Conservation (phyloP, 2,113 vertebrate genomes). For the Pao palembangensis region DNA sequence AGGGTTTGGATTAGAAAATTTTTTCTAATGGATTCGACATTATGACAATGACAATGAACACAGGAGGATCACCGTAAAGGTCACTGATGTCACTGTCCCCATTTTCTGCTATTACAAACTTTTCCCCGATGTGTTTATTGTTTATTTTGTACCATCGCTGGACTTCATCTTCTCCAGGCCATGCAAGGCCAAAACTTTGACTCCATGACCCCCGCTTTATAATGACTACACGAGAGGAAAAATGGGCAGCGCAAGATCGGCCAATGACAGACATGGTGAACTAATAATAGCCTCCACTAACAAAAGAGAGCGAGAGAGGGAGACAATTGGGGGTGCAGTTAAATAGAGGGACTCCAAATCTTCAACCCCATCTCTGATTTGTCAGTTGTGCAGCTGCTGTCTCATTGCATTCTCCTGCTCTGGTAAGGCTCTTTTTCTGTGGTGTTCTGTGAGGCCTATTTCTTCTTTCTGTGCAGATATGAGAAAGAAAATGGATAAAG, state of each 20-base stretch:
- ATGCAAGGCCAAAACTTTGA: conserved; percentile 3
- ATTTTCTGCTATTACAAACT: too few species aligned
- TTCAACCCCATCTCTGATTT: conserved; percentile 30
- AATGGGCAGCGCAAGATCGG: conserved; percentile 36
- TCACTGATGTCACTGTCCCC: too few species aligned
- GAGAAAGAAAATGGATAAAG: too few species aligned
- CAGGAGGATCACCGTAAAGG: too few species aligned
- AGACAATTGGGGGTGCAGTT: conserved; percentile 57
- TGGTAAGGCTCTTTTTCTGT: conserved; percentile 45
- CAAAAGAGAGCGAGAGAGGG: conserved; percentile 44
- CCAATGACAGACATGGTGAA: conserved; percentile 33
- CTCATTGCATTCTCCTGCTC: conserved; percentile 17
- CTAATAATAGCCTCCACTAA: conserved; percentile 74
- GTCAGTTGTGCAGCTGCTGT: conserved; percentile 24
- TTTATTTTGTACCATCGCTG: background rate
- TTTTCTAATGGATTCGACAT: too few species aligned
- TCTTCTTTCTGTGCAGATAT: background rate
- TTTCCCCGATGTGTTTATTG: too few species aligned
- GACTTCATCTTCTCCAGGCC: background rate
- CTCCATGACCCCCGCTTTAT: conserved; percentile 10
- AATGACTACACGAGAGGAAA: conserved; percentile 34
- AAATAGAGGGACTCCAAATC: conserved; percentile 59
- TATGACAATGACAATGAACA: too few species aligned
- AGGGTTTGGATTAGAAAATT: too few species aligned
- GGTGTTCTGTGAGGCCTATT: background rate